Conservation (phyloP, 2,797 vertebrate species). For the Siniperca undulata region DNA sequence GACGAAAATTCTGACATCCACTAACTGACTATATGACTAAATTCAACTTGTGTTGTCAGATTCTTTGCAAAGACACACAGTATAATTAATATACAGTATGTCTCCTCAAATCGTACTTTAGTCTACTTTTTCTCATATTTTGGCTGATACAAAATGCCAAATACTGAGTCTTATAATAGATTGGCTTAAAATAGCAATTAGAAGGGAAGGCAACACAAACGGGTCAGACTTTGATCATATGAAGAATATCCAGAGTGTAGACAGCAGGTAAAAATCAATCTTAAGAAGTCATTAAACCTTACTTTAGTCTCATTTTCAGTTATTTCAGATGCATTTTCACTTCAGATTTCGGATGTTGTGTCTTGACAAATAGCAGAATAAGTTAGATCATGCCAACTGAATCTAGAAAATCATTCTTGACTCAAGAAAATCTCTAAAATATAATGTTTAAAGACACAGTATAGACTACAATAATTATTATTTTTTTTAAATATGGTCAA, state of each 20-base stretch:
- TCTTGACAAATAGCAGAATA: not conserved
- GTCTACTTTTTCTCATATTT: constrained; percentile 21
- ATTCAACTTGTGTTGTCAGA: not conserved
- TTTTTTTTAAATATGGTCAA: too few species aligned
- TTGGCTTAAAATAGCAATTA: constrained; percentile 53
- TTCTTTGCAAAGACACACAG: not conserved
- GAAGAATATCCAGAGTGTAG: constrained; percentile 6
- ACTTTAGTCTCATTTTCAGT: not conserved
- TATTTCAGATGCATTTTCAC: not conserved
- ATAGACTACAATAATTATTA: not conserved
- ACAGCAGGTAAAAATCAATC: not conserved
- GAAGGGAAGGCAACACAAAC: constrained; percentile 8
- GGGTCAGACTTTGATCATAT: constrained; percentile 4
- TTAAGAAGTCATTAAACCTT: not conserved
- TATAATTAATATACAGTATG: not conserved
- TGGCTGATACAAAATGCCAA: constrained; percentile 38
- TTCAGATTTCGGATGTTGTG: not conserved
- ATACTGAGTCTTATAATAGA: constrained; percentile 47
- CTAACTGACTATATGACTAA: not conserved
- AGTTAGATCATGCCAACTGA: not conserved
- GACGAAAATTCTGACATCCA: not conserved
- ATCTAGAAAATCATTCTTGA: not conserved
- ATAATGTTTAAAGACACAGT: not conserved
- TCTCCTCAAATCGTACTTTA: not conserved
- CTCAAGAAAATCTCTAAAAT: not conserved